Base-by-base conservation (phyloP, 37 sponge, comb jelly and placozoan genomes). In the Dysidea cf. avara region DNA sequence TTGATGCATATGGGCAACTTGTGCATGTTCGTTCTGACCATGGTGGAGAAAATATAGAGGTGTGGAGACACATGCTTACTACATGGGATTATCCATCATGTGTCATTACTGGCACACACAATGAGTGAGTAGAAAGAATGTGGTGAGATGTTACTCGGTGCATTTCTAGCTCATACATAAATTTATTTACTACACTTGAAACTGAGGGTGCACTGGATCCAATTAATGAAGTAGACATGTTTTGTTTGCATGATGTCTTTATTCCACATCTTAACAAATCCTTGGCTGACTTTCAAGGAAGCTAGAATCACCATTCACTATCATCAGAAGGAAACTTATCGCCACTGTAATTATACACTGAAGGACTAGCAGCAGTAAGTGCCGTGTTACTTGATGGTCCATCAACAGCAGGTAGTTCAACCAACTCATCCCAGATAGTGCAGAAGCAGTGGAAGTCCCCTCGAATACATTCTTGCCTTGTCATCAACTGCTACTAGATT, bases 271-370 rank as follows among this genome's bases (percentile, higher is more conserved):
- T 82, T 13, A 66, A 73, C 39, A 18, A 26, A 2, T 30, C 64
- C 31, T 38, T 81, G 28, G 69, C 66, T 14, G 36, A 25, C 18
- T 82, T 82, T 66, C 53, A 43, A 2, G 82, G 62, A 32, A 29
- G 30, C 2, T 74, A 74, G 82, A 81, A 82, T 30, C 57, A 65
- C 48, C 83, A 82, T 50, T 30, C 76, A 9, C 17, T 82, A 3
- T 79, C 79, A 49, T 57, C 38, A 39, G 57, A 32, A 40, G 17
- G 38, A 2, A 79, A 68, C 50, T 35, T 69, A 25, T 57, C 69
- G 1, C 74, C 74, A 11, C 30, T 62, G n/a, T 66, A 81, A 36
- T 21, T 74, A 14, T 81, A 46, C 17, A 48, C 55, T 17, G 35
- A 24, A 20, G 81, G 81, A 43, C 9, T 9, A 43, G 9, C 9